Evolutionary conservation across 2,797 vertebrate species (phyloP).

Genomic region (Hybognathus amarus): DNA sequence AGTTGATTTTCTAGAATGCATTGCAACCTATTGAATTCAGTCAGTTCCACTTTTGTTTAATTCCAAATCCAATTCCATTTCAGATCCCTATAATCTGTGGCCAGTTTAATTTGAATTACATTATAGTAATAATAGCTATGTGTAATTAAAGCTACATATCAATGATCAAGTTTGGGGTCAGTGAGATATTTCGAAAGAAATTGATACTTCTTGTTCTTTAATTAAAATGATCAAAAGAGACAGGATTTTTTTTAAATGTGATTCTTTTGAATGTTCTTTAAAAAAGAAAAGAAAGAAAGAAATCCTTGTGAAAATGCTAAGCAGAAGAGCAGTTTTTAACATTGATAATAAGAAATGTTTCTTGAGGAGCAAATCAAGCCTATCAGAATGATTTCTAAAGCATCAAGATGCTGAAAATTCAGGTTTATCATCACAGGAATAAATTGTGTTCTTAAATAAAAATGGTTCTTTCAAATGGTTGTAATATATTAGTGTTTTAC

Average conservation of each 20-base stretch:
- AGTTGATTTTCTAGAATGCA: not conserved
- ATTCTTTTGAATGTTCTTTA: not conserved
- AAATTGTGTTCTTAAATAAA: not conserved
- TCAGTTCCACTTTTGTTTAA: not conserved
- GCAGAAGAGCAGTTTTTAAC: not conserved
- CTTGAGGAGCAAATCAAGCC: not conserved
- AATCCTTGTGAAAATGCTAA: not conserved
- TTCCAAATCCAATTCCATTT: not conserved
- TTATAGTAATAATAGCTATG: not conserved
- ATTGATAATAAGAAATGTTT: not conserved
- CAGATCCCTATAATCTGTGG: not conserved
- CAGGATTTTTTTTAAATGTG: not conserved
- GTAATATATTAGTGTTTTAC: not conserved
- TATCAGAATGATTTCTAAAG: not conserved
- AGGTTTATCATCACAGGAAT: not conserved
- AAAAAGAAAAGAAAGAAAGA: no score
- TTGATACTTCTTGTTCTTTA: not conserved
- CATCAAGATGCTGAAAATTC: not conserved
- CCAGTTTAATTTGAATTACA: not conserved
- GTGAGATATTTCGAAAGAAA: not conserved
- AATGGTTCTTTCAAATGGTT: not conserved
- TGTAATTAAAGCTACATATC: no score
- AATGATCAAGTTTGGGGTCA: not conserved
- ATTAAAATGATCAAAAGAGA: not conserved
- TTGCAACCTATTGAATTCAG: not conserved